Conservation (phyloP, 1,140 invertebrate species). For the Stratiolaelaps scimitus region DNA sequence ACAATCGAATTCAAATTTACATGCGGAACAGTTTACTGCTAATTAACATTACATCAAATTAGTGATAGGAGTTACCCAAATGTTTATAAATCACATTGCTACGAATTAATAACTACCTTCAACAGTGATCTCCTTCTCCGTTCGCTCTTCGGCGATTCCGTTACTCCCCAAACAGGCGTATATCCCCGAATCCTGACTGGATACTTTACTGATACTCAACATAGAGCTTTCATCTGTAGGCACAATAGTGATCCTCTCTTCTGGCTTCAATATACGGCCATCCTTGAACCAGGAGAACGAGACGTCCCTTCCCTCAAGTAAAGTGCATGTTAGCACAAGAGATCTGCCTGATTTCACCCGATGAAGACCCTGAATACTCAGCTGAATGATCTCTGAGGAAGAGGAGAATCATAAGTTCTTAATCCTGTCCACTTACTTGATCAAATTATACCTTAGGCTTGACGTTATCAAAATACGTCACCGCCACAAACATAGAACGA, state of each 20-base stretch:
- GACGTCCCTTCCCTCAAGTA: slow-evolving; percentile 16
- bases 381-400: background rate
- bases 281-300: slow-evolving; percentile 26
- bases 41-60: no score
- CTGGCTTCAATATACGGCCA: background rate
- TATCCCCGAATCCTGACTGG: background rate
- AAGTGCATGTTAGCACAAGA: background rate
- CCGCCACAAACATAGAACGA: no score
- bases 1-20: no score
- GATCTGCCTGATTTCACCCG: slow-evolving; percentile 12
- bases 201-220: background rate
- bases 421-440: no score
- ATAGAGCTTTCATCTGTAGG: background rate
- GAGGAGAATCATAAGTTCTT: no score
- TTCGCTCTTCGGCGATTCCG: background rate
- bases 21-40: no score
- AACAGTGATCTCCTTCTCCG: background rate
- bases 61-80: no score
- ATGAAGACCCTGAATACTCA: slow-evolving; percentile 1
- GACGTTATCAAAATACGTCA: no score
- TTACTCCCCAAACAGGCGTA: slow-evolving; percentile 16
- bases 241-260: background rate
- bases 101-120: background rate
- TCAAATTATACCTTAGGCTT: no score
- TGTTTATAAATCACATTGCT: no score